These are phyloP conservation scores for Leptonema lineaticorne DNA, from an alignment of 1,140 invertebrate species.

Conservation along the genomic window DNA sequence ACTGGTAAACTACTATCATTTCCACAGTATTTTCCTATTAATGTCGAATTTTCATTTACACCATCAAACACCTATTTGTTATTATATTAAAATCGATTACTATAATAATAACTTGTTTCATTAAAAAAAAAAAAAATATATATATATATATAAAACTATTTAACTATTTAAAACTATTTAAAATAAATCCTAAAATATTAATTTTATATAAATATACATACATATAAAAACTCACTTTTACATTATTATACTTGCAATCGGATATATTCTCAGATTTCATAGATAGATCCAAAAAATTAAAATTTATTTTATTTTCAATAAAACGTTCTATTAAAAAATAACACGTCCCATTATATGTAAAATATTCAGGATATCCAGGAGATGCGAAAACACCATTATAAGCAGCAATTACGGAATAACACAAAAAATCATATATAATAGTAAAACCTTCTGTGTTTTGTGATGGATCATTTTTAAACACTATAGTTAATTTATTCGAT, in stretches of 20 bases:
- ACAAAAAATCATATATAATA: conserved; percentile 60
- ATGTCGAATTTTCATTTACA: conserved; percentile 61
- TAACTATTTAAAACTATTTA: no score
- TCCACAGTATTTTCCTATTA: conserved; percentile 73
- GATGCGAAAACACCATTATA: conserved; percentile 65
- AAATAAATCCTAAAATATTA: no score
- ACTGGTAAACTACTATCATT: conserved; percentile 51
- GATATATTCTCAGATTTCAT: conserved; percentile 56
- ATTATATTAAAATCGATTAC: neutral
- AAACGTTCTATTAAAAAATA: conserved; percentile 72
- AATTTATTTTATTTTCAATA: conserved; percentile 59
- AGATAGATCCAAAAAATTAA: conserved; percentile 71
- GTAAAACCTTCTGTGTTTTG: conserved; percentile 60
- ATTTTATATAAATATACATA: no score
- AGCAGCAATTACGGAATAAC: conserved; percentile 63
- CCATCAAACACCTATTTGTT: conserved; percentile 73
- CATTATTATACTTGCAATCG: conserved; percentile 52
- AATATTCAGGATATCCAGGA: conserved; percentile 76
- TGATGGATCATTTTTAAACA: conserved; percentile 65
- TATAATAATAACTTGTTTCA: neutral
- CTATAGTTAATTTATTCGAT: conserved; percentile 66
- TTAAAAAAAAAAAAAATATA: conserved; percentile 17
- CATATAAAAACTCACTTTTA: conserved; percentile 58
- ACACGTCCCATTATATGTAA: conserved; percentile 68
- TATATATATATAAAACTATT: no score